Conservation (phyloP, 2,888 invertebrate species). For the Neria commutata region DNA sequence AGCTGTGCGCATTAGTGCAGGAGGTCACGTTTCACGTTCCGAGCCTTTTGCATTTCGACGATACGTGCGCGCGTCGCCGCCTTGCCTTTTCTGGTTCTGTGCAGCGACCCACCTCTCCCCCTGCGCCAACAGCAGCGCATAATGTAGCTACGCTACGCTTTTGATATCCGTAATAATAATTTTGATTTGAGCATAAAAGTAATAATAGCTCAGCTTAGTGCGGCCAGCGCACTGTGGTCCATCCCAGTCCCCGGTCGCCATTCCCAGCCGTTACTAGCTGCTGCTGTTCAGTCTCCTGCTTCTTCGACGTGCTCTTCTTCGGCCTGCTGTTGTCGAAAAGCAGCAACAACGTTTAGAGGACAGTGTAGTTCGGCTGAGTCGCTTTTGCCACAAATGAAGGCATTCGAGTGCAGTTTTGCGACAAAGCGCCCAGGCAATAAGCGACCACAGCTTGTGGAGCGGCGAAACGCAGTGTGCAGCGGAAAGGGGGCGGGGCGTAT, state of each 20-base stretch:
- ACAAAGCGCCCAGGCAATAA: neutral
- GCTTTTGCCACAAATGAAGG: neutral
- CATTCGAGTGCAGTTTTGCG: neutral
- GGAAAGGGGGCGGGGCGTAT: neutral
- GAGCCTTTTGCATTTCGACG: neutral
- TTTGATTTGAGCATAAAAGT: neutral
- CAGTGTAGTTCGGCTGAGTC: neutral
- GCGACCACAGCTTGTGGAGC: neutral
- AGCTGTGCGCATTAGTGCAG: conserved; percentile 3
- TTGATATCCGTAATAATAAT: conserved; percentile 3
- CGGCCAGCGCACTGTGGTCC: neutral
- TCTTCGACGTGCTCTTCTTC: neutral
- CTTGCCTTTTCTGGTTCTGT: too few species aligned
- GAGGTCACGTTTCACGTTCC: neutral
- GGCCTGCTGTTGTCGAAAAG: neutral
- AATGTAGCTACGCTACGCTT: neutral
- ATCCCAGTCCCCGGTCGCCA: too few species aligned
- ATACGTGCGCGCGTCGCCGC: neutral
- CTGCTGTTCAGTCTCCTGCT: neutral
- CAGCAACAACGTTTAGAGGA: neutral
- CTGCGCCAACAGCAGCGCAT: neutral
- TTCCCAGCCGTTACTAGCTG: too few species aligned
- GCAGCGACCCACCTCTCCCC: too few species aligned
- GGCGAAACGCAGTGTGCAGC: too few species aligned
- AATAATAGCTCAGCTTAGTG: neutral